A percentile compares a stretch with the other conserved stretches of the same genome.
phyloP scores from a whole-genome alignment of 2,113 vertebrate genomes.

The Tragelaphus scriptus region DNA sequence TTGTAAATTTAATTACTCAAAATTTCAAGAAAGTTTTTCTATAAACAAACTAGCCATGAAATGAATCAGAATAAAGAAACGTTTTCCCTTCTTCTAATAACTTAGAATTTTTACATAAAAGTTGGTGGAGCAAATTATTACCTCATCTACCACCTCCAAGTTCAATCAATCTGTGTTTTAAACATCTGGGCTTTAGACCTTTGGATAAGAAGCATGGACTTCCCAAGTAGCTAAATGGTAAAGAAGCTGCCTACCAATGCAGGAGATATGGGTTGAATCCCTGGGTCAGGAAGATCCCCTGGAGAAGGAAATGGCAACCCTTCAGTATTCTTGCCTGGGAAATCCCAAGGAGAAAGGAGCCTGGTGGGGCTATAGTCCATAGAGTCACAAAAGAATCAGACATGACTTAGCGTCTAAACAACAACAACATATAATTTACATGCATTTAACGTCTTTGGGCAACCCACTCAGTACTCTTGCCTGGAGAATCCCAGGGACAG shows the following conservation, averaged over 20 bases:
- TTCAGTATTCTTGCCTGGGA: neutral
- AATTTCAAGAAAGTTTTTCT: neutral
- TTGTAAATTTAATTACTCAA: conserved; percentile 37
- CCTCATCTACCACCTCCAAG: conserved; percentile 1
- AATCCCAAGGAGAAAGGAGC: neutral
- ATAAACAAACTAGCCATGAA: conserved; percentile 25
- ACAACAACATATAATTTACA: neutral
- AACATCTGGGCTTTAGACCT: neutral
- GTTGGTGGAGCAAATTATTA: conserved; percentile 40
- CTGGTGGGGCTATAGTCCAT: neutral
- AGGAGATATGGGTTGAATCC: neutral
- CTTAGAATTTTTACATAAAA: conserved; percentile 19
- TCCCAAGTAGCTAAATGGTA: neutral
- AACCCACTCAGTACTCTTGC: no score
- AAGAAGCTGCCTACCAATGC: neutral
- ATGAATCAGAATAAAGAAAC: neutral
- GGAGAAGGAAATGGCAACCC: neutral
- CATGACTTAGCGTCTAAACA: neutral
- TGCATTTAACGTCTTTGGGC: neutral
- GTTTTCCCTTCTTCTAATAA: neutral
- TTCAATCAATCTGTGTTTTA: conserved; percentile 31
- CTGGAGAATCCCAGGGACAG: no score
- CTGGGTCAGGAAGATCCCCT: neutral
- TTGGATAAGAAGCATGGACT: conserved; percentile 2
- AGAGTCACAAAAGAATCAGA: neutral